A percentile compares a stretch with the other conserved stretches of the same genome.
These are phyloP conservation scores for Maccullochella peelii DNA, from an alignment of 2,113 vertebrate species.

Conservation along the genomic window DNA sequence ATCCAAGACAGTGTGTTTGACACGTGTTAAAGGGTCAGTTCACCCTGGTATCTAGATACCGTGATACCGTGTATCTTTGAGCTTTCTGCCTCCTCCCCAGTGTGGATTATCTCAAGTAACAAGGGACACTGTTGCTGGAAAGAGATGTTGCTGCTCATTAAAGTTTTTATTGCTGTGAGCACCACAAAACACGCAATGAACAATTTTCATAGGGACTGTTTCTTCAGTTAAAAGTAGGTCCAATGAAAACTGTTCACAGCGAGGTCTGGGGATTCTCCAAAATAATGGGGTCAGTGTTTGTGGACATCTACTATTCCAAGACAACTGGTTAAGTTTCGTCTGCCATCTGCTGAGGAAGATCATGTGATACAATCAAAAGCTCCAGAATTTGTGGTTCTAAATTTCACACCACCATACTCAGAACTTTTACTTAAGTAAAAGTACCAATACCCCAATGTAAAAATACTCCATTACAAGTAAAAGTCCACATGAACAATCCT, in stretches of 20 bases:
- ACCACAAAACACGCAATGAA: constrained; percentile 1
- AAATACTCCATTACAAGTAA: too few species aligned
- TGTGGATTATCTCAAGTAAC: constrained; percentile 32
- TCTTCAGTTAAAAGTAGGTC: constrained; percentile 11
- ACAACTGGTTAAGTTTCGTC: too few species aligned
- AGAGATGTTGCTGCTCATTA: constrained; percentile 20
- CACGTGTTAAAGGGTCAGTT: not conserved
- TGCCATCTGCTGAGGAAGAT: constrained; percentile 1
- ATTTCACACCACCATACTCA: not conserved
- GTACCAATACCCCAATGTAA: too few species aligned
- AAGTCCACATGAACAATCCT: too few species aligned
- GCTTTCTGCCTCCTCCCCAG: constrained; percentile 10
- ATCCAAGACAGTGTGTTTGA: not conserved
- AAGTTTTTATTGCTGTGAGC: constrained; percentile 23
- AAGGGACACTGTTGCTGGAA: constrained; percentile 14
- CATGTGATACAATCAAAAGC: not conserved
- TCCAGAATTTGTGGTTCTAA: not conserved
- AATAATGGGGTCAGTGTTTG: not conserved
- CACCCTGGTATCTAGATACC: too few species aligned
- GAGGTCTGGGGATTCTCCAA: constrained; percentile 14
- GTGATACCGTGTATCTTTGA: too few species aligned
- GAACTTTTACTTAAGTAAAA: too few species aligned
- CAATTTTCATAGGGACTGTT: constrained; percentile 35
- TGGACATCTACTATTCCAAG: not conserved
- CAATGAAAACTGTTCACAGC: constrained; percentile 29